Base-by-base conservation (phyloP, 2,113 vertebrate genomes). In the Cryptotis parvus region DNA sequence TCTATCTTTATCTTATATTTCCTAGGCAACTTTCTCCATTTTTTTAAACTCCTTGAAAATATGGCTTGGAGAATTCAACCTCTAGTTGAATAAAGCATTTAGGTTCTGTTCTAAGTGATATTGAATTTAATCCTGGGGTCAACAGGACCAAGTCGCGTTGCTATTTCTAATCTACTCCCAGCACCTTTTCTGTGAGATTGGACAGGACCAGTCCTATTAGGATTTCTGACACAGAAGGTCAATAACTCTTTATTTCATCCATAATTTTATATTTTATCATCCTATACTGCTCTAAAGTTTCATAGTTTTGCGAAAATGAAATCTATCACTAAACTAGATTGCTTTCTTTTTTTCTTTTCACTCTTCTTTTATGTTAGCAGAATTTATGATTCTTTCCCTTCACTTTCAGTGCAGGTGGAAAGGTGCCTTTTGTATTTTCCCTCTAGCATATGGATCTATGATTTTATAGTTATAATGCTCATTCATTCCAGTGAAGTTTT, bases 161-260 rank as follows among this genome's bases (percentile, higher is more conserved):
- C 96, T 96, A 84, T 97, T 97, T 98, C 97, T 98, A 97, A 98
- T 98, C 97, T 98, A 97, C 96, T 96, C 97, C 95, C 94, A 74
- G 96, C 83, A 97, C 96, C 96, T 97, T 98, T 98, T 97, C 97
- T 97, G 84, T 95, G 95, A 97, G 94, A 98, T 97, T 97, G 97
- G 91, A 97, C 94, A 95, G 94, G 92, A 97, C 95, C 94, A 93
- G 94, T 97, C 92, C 94, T 97, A 96, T 97, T 97, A 98, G 96
- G 92, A 96, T 95, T 96, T 97, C 94, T 98, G 97, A 97, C 97
- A 97, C 95, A 66, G 1, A 91, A 97, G 97, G 97, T 98, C 98
- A 98, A 97, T 97, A 98, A 97, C 95, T 97, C 95, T 97, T 95
- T 97, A 97, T 97, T 98, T 97, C 95, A 97, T 95, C 96, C 94